Evolutionary conservation across 2,888 invertebrate species (phyloP), one percentile per base, ranked within the genome.

Genomic region (Ferdinandea cuprea): DNA sequence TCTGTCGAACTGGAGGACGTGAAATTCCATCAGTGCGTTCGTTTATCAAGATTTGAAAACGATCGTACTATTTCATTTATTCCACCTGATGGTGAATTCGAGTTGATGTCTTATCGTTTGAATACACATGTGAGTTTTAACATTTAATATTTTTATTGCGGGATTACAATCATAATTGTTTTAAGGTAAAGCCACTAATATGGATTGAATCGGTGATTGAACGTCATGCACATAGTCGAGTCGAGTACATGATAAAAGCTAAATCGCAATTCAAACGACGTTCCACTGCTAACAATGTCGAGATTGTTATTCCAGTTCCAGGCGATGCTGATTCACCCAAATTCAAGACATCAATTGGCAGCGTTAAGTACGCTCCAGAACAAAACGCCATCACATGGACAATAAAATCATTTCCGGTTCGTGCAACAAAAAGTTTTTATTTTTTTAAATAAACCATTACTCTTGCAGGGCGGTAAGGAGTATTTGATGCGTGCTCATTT

Each of bases 201-300:
- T 99, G 99, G 99, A 99, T 99, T 80, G 99, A 99, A 91, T 98
- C 99, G 5, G 98, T 98, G 1, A 99, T 99, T 88, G 99, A 99
- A 89, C 94, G 98, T 19, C 98, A 99, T 91, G 97, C 96, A 9
- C 99, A 99, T 91, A 98, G 98, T 72, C 93, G 99, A 85, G 98
- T 99, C 8, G 99, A 99, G 89, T 99, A 98, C 90, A 99, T 99
- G 98, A 98, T 99, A 71, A 99, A 99, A 92, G 99, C 99, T 0
- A 98, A 99, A 91, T 98, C 98, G 30, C 99, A 99, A 91, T 99
- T 99, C 91, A 99, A 99, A 89, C 93, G 99, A 35, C 94, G 99
- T 54, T 99, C 99, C 0, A 99, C 99, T 0, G 99, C 99, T 0
- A 99, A 99, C 89, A 99, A 99, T 92, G 99, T 99, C 46, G 99